These are phyloP conservation scores for Champsocephalus esox DNA, from an alignment of 2,797 vertebrate species.

Conservation along the genomic window DNA sequence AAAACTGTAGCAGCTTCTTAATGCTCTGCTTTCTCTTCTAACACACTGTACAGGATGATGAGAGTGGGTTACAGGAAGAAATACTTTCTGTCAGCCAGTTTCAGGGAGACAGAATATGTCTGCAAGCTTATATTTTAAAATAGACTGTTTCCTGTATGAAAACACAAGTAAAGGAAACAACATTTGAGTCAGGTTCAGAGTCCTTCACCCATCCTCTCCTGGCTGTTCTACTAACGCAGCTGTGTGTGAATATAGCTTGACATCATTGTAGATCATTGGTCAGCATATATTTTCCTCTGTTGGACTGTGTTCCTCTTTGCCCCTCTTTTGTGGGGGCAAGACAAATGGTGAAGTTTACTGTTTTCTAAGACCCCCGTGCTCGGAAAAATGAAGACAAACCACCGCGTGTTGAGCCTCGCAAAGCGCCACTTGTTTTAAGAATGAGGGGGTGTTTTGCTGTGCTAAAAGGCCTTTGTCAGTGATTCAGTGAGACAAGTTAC, in stretches of 20 bases:
- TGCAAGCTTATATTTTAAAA: slow-evolving; percentile 21
- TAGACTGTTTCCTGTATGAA: slow-evolving; percentile 19
- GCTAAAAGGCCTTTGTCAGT: slow-evolving; percentile 62
- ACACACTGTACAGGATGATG: slow-evolving; percentile 28
- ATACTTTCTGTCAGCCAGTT: slow-evolving; percentile 23
- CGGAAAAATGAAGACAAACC: slow-evolving; percentile 52
- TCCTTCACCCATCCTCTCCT: slow-evolving; percentile 1
- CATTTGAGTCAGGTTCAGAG: slow-evolving; percentile 15
- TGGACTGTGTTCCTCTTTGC: slow-evolving; percentile 43
- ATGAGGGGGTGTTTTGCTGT: slow-evolving; percentile 48
- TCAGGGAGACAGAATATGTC: slow-evolving; percentile 32
- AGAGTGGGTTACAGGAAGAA: slow-evolving; percentile 24
- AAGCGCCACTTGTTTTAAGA: slow-evolving; percentile 61
- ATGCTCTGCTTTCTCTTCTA: slow-evolving; percentile 26
- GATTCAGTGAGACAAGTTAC: slow-evolving; percentile 54
- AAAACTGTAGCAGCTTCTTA: slow-evolving; percentile 73
- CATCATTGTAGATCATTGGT: slow-evolving; percentile 49
- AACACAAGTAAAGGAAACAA: slow-evolving; percentile 14
- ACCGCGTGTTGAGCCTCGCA: slow-evolving; percentile 37
- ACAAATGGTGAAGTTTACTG: slow-evolving; percentile 42
- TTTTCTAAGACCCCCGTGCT: slow-evolving; percentile 38
- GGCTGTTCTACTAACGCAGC: slow-evolving; percentile 41
- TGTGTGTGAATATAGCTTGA: slow-evolving; percentile 78
- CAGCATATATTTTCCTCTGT: slow-evolving; percentile 14
- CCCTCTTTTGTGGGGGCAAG: slow-evolving; percentile 49